Evolutionary conservation across 2,113 vertebrate species (phyloP).

Genomic region (Pipa parva): DNA sequence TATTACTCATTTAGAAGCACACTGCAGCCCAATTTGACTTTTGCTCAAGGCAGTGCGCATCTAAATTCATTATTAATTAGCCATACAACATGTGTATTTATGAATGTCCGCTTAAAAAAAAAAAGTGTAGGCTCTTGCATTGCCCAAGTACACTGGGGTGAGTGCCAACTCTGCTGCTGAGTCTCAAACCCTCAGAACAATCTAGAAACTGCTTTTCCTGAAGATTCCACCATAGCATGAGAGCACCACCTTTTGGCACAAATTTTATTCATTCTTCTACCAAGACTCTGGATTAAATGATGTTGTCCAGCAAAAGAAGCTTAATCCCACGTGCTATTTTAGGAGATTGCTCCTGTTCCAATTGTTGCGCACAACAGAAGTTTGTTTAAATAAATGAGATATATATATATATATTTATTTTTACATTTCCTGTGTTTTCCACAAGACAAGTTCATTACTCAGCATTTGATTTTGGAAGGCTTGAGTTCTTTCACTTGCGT

Average conservation of each 20-base stretch:
- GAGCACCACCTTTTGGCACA: constrained; percentile 71
- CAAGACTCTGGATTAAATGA: constrained; percentile 37
- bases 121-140: too few species aligned
- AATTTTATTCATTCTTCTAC: constrained; percentile 59
- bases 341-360: constrained; percentile 17
- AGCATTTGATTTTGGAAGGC: constrained; percentile 90
- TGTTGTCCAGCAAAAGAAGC: constrained; percentile 18
- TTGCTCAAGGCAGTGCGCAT: too few species aligned
- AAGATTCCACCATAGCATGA: constrained; percentile 54
- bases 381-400: not conserved
- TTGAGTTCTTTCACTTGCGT: constrained; percentile 97
- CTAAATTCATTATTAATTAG: too few species aligned
- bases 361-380: not conserved
- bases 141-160: not conserved
- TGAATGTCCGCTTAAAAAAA: too few species aligned
- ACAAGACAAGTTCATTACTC: constrained; percentile 24
- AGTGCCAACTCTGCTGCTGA: not conserved
- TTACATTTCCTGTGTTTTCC: too few species aligned
- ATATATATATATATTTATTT: not conserved
- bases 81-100: too few species aligned
- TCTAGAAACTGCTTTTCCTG: constrained; percentile 52
- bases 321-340: not conserved
- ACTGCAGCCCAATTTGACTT: too few species aligned
- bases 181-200: constrained; percentile 62
- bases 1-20: too few species aligned